Conservation (phyloP, 2,888 invertebrate genomes). For the Noctuana brunneofusca region DNA sequence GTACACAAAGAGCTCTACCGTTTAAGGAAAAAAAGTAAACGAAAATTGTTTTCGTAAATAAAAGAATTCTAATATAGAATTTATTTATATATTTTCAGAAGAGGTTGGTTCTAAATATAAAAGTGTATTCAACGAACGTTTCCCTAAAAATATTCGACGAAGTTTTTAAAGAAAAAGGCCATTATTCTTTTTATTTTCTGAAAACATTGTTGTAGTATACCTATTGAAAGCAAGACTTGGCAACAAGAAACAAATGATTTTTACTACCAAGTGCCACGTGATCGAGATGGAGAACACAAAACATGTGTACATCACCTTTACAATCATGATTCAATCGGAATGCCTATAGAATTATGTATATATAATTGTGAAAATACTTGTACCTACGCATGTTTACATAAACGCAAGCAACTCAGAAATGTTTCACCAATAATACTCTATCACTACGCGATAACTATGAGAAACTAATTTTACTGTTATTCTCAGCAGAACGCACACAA, state of each 20-base stretch:
- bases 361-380: too few relatives aligned
- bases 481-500: conserved; percentile 15
- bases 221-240: conserved; percentile 8
- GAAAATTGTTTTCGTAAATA: too few relatives aligned
- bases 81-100: too few relatives aligned
- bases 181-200: neutral
- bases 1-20: too few relatives aligned
- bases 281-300: neutral
- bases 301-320: neutral
- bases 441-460: conserved; percentile 23
- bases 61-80: too few relatives aligned
- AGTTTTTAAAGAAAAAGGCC: too few relatives aligned
- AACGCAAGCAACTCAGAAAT: conserved; percentile 11
- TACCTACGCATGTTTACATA: neutral
- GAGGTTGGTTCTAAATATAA: too few relatives aligned
- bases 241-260: conserved; percentile 22
- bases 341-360: too few relatives aligned
- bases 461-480: conserved; percentile 31
- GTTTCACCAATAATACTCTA: conserved; percentile 21
- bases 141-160: too few relatives aligned
- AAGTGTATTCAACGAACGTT: too few relatives aligned
- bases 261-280: conserved; percentile 7
- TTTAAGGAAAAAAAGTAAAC: too few relatives aligned
- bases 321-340: too few relatives aligned
- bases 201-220: neutral